phyloP scores from a whole-genome alignment of 2,888 invertebrate species.

The Unio delphinus region DNA sequence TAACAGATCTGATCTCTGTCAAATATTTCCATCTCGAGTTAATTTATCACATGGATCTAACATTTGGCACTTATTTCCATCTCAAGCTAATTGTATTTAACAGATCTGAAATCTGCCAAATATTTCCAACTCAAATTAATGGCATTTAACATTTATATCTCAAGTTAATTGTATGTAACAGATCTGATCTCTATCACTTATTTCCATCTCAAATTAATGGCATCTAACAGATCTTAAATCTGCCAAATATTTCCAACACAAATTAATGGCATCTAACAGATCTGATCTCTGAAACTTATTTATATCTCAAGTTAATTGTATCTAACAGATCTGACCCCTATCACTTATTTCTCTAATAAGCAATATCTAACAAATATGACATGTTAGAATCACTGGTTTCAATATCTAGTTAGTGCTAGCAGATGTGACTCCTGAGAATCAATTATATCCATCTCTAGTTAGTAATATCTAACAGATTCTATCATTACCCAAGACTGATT shows the following conservation, averaged over 20 bases:
- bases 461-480: no score
- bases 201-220: conserved; percentile 20
- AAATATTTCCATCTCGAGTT: not conserved
- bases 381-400: no score
- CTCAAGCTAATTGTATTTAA: conserved; percentile 13
- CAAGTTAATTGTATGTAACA: conserved; percentile 9
- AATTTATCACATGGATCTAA: conserved; percentile 25
- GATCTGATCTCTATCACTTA: conserved; percentile 3
- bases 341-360: no score
- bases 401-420: no score
- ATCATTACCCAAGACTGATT: no score
- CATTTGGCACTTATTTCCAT: conserved; percentile 5
- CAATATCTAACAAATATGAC: no score
- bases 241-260: conserved; percentile 1
- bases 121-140: not conserved
- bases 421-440: no score
- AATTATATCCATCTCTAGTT: no score
- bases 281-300: conserved; percentile 7
- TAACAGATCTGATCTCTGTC: no score
- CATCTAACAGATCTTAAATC: conserved; percentile 17
- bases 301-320: conserved; percentile 17
- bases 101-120: conserved; percentile 23
- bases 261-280: conserved; percentile 11
- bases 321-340: no score
- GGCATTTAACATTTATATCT: conserved; percentile 20